Base-by-base conservation (phyloP, 1,140 invertebrate species). In the Hylaeus volcanicus region DNA sequence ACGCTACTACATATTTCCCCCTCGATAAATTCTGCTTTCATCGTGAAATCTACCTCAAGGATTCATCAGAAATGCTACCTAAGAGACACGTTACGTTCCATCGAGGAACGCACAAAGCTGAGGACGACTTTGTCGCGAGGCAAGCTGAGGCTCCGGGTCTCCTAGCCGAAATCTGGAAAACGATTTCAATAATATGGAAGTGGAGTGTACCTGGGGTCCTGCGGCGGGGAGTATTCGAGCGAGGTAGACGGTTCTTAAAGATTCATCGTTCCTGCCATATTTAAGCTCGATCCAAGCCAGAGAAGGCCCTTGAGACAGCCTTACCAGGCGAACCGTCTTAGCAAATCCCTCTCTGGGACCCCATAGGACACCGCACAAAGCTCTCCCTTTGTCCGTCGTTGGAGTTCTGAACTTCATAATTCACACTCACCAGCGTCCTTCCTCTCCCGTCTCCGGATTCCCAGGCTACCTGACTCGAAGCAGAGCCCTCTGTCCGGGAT, bases 241-340 rank as follows among this genome's bases (percentile, higher is more conserved):
- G 48, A 45, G 45, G 82, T 72, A 74, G 72, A 85, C 82, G 65
- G 70, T 69, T 68, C 65, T 87, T 81, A 87, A 87, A 87, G 83
- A 86, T 87, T 81, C 84, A 86, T 74, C 71, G 65, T 70, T n/a
- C 26, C 55, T 81, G 75, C 72, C 64, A 86, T 87, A 84, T 79
- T 86, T 87, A 87, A 87, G 79, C 78, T 55, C 60, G 75, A 70
- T 79, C 77, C 66, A 68, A n/a, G 53, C 37, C 69, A 58, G 5
- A 51, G 65, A 65, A 81, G 79, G 76, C 82, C 61, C 78, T 63
- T 5, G 63, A 74, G 68, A 84, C 72, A 60, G 51, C 56, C 39
- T 79, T 26, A 3, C 56, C 58, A 4, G 56, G 61, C 56, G 71
- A 72, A 81, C 63, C 63, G 53, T 55, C 82, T 78, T 85, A 60